These are phyloP conservation scores for Vicugna pacos DNA, from an alignment of 2,113 vertebrate species.

Conservation along the genomic window DNA sequence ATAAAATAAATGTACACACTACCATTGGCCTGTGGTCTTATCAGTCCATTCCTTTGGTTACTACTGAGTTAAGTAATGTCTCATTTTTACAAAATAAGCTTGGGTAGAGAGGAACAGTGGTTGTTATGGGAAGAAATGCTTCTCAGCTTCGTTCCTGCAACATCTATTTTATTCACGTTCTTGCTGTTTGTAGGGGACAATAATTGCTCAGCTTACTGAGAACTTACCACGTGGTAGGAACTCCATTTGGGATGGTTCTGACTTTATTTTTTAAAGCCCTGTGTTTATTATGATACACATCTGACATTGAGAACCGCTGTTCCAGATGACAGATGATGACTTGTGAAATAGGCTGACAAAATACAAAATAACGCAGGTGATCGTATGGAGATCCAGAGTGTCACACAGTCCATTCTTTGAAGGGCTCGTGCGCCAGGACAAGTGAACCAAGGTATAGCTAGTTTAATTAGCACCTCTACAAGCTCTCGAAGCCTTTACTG, in stretches of 20 bases:
- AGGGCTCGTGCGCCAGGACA: not conserved
- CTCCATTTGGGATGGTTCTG: not conserved
- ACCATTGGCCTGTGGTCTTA: not conserved
- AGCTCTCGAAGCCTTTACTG: conserved; percentile 47
- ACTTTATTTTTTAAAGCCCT: not conserved
- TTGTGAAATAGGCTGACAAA: not conserved
- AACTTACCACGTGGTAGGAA: not conserved
- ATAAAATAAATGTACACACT: not conserved
- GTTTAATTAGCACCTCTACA: conserved; percentile 18
- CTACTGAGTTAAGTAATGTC: not conserved
- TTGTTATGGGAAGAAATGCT: not conserved
- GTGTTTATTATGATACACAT: not conserved
- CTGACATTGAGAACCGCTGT: not conserved
- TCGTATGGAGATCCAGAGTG: not conserved
- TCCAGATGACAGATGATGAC: not conserved
- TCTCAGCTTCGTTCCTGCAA: not conserved
- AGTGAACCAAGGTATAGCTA: conserved; percentile 48
- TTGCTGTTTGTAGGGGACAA: not conserved
- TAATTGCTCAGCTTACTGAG: not conserved
- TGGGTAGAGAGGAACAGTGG: not conserved
- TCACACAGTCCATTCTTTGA: conserved; percentile 39
- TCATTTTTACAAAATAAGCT: not conserved
- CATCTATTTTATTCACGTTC: not conserved
- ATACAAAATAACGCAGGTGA: not conserved
- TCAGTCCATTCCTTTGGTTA: not conserved